These are phyloP conservation scores for Batillaria attramentaria DNA, from an alignment of 1,140 invertebrate genomes.

Conservation along the genomic window DNA sequence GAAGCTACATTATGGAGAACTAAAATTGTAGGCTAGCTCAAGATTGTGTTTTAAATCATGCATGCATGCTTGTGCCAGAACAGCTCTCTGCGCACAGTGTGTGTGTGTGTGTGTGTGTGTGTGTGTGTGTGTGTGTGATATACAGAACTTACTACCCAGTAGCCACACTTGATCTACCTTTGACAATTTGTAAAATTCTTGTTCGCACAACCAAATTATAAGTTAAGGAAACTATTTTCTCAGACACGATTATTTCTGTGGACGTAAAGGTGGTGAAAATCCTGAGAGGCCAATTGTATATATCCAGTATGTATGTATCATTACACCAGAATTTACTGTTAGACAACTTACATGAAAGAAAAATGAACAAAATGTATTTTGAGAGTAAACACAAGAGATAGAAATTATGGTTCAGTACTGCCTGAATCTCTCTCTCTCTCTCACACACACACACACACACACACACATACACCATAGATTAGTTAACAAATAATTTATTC, in stretches of 20 bases:
- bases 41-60: background rate
- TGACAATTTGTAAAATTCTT: background rate
- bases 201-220: background rate
- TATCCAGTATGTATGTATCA: no score
- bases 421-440: no score
- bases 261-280: background rate
- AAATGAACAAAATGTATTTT: no score
- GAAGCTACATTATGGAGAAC: background rate
- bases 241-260: background rate
- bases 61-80: background rate
- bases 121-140: background rate
- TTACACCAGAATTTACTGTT: no score
- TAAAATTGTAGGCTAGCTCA: background rate
- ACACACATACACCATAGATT: no score
- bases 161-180: background rate
- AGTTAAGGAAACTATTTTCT: background rate
- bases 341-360: no score
- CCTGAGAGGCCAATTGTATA: background rate
- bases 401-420: no score
- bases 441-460: no score
- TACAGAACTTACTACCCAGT: background rate
- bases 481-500: no score
- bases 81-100: no score
- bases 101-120: constrained; percentile 6
- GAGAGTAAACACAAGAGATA: no score